Percentiles rank a stretch among this genome's conserved stretches.
Conservation (phyloP, 2,113 vertebrate species). For the Nycticorax nycticorax region DNA sequence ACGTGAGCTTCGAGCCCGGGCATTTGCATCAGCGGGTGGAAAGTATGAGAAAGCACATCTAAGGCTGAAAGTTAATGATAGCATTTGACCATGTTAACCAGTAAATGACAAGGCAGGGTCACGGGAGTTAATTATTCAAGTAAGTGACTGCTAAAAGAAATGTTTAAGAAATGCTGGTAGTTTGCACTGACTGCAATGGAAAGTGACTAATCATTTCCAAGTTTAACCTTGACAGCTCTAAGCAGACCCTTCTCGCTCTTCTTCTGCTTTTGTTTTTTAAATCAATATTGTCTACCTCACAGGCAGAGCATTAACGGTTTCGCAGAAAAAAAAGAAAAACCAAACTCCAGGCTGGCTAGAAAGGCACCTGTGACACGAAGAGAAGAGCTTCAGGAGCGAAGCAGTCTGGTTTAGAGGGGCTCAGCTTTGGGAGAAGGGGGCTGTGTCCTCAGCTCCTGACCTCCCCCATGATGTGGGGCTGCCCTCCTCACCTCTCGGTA, state of each 20-base stretch:
- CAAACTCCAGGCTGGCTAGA: background rate
- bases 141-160: slow-evolving; percentile 46
- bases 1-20: background rate
- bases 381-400: background rate
- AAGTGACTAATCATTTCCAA: slow-evolving; percentile 43
- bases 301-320: background rate
- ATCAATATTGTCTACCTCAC: background rate
- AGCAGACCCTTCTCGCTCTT: slow-evolving; percentile 19
- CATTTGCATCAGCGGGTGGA: background rate
- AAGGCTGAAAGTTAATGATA: slow-evolving; percentile 3
- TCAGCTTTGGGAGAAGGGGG: background rate
- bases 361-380: background rate
- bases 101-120: slow-evolving; percentile 41
- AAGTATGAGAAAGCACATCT: slow-evolving; percentile 12
- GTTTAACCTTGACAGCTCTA: slow-evolving; percentile 43
- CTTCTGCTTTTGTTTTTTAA: background rate
- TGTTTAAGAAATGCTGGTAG: slow-evolving; percentile 14
- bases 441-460: background rate
- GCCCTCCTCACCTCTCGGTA: background rate
- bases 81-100: slow-evolving; percentile 37
- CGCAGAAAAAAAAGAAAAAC: background rate
- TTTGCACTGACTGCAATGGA: slow-evolving; percentile 39
- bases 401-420: background rate
- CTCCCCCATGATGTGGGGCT: rapidly evolving
- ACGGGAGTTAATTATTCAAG: slow-evolving; percentile 65